These are phyloP conservation scores for Condylostylus longicornis DNA, from an alignment of 1,140 invertebrate species.

Conservation along the genomic window DNA sequence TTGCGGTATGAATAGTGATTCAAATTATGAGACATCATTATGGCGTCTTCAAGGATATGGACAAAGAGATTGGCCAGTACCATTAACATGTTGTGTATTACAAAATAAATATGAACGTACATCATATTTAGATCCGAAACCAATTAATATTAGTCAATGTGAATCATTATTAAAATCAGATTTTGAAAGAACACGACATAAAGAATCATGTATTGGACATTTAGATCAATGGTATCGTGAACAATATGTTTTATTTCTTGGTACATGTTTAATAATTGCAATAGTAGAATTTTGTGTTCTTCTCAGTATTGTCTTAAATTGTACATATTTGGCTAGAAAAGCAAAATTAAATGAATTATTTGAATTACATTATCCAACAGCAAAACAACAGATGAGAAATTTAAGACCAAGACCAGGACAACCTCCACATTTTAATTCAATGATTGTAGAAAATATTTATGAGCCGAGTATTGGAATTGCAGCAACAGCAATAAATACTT, in stretches of 20 bases:
- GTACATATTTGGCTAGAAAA: slow-evolving; percentile 37
- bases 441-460: slow-evolving; percentile 24
- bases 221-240: slow-evolving; percentile 63
- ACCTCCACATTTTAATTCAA: slow-evolving; percentile 14
- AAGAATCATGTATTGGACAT: slow-evolving; percentile 49
- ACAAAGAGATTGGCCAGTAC: slow-evolving; percentile 52
- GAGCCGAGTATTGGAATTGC: slow-evolving; percentile 18
- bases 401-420: neutral
- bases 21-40: slow-evolving; percentile 66
- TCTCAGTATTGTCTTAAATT: slow-evolving; percentile 50
- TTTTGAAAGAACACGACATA: slow-evolving; percentile 45
- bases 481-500: slow-evolving; percentile 1
- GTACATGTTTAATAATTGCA: slow-evolving; percentile 45
- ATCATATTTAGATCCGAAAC: slow-evolving; percentile 60
- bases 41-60: slow-evolving; percentile 63
- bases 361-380: slow-evolving; percentile 7
- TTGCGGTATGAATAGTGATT: slow-evolving; percentile 62
- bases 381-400: neutral
- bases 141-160: slow-evolving; percentile 51
- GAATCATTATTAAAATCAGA: slow-evolving; percentile 47
- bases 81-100: slow-evolving; percentile 61
- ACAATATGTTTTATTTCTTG: slow-evolving; percentile 55
- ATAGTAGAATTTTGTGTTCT: slow-evolving; percentile 53
- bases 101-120: slow-evolving; percentile 41
- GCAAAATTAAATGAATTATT: slow-evolving; percentile 6